Evolutionary conservation across 35 echinoderm and acorn worm genomes (phyloP).

Genomic region (Nesometra sesokonis): DNA sequence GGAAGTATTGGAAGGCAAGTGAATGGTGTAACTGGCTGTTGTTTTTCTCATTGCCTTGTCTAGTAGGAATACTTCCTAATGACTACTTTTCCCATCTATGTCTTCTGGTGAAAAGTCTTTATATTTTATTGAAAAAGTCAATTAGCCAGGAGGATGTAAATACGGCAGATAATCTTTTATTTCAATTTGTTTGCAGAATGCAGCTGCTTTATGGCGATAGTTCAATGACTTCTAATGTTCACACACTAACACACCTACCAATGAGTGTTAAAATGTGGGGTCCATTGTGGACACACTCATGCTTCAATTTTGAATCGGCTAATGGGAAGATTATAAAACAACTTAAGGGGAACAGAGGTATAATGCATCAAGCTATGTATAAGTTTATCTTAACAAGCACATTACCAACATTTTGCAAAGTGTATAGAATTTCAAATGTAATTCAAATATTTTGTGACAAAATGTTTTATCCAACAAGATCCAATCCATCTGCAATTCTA

Average conservation of each 20-base stretch:
- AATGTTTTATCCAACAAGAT: background rate
- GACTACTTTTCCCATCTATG: slow-evolving; percentile 20
- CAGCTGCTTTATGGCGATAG: slow-evolving; percentile 36
- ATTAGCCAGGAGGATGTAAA: slow-evolving; percentile 24
- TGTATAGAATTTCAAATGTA: background rate
- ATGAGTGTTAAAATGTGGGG: slow-evolving; percentile 37
- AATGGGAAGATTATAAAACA: slow-evolving; percentile 37
- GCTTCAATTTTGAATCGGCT: slow-evolving; percentile 53
- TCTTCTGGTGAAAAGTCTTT: slow-evolving; percentile 25
- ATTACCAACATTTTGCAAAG: slow-evolving; percentile 5
- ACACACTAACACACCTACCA: slow-evolving; percentile 38
- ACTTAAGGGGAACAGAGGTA: slow-evolving; percentile 26
- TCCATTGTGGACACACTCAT: slow-evolving; percentile 61
- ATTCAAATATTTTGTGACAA: background rate
- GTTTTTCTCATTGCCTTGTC: slow-evolving; percentile 25
- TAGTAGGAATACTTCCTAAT: slow-evolving; percentile 8
- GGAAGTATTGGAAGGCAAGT: slow-evolving; percentile 44
- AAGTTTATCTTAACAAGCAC: slow-evolving; percentile 27
- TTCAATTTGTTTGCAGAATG: slow-evolving; percentile 19
- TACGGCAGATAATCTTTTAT: slow-evolving; percentile 13
- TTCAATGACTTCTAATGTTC: slow-evolving; percentile 60
- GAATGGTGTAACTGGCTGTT: slow-evolving; percentile 45
- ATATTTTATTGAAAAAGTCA: slow-evolving; percentile 38
- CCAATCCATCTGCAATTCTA: background rate
- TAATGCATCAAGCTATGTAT: slow-evolving; percentile 16